A percentile compares a stretch with the other conserved stretches of the same genome.
Evolutionary conservation across 2,888 invertebrate species (phyloP).

Genomic region (Reticulitermes lucifugus): DNA sequence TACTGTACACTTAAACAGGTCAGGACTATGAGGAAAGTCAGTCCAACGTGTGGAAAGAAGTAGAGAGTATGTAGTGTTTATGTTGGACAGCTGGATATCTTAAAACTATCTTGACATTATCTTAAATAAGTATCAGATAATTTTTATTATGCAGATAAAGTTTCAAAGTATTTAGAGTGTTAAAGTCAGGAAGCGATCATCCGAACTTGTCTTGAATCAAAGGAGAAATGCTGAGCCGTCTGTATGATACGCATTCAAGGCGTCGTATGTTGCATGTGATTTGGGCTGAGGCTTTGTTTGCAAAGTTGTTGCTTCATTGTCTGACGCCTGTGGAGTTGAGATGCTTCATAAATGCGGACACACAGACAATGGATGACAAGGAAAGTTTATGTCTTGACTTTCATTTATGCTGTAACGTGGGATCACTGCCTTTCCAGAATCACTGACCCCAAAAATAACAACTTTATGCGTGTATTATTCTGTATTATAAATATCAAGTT

Average conservation of each 20-base stretch:
- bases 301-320: neutral
- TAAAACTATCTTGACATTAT: constrained; percentile 14
- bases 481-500: no score
- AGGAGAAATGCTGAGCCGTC: neutral
- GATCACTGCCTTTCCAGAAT: neutral
- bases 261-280: neutral
- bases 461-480: no score
- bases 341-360: neutral
- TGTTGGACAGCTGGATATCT: neutral
- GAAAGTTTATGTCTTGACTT: neutral
- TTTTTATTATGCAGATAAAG: neutral
- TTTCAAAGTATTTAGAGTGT: neutral
- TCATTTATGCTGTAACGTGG: neutral
- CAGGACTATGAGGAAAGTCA: no score
- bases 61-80: no score
- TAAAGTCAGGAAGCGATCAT: neutral
- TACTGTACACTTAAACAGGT: no score
- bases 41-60: no score
- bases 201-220: neutral
- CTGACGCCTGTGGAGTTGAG: neutral
- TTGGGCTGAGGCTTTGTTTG: neutral
- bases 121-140: neutral
- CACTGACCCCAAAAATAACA: neutral
- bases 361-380: neutral
- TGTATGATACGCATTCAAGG: neutral